Base-by-base conservation (phyloP, 1,140 invertebrate genomes). In the Conopomorpha cramerella region DNA sequence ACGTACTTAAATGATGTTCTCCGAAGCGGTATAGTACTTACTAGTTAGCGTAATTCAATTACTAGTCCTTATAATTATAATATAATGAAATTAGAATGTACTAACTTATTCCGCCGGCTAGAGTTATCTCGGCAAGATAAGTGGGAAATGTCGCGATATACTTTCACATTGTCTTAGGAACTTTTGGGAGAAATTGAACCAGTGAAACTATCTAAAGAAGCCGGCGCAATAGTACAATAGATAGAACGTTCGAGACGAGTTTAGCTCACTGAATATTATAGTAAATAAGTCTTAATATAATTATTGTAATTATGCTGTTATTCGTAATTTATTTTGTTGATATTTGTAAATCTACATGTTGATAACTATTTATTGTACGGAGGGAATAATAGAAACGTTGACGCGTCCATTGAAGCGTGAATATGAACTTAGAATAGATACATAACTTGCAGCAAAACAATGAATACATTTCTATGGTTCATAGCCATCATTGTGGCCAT, bases 311-410 rank as follows among this genome's bases (percentile, higher is more conserved):
- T 71, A 71, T 74, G 55, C 70, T 74, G 70, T 74, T 74, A 74
- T 74, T 74, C 59, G 66, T 74, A 74, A 74, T 71, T 74, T 74
- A 74, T 74, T 74, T 74, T 74, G 70, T 74, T 74, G 65, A 74
- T 74, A 71, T 71, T 74, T 71, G 68, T 74, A 74, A 74, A 71
- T 70, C 70, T 70, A 65, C 70, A 71, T 70, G 70, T 74, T 74
- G 59, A 71, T 71, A 73, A 68, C 64, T 74, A 74, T 74, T 74
- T 74, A 74, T 74, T 70, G 66, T 73, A 65, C 63, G 57, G 57
- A 65, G 63, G n/a, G 58, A 68, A 53, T 55, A 65, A 68, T 58
- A 57, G 71, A 67, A 71, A 67, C 4, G 11, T n/a, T 71, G n/a
- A n/a, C n/a, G n/a, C n/a, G n/a, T n/a, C n/a, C n/a, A n/a, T n/a